A percentile compares a stretch with the other conserved stretches of the same genome.
Conservation (phyloP, 2,113 vertebrate genomes). For the Neodon shergylaensis region DNA sequence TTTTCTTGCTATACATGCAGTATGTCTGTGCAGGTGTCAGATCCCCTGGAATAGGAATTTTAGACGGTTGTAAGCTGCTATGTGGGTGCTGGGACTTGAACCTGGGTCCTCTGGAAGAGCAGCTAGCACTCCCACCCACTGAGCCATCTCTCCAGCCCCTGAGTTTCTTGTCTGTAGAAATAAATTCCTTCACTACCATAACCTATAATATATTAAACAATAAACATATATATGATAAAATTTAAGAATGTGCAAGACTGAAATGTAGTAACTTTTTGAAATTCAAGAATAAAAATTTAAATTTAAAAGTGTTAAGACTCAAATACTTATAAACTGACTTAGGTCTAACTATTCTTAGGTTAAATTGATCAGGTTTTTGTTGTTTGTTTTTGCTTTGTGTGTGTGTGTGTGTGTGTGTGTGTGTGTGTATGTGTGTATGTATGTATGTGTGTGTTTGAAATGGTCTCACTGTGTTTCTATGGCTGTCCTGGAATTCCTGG, state of each 20-base stretch:
- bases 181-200: slow-evolving; percentile 24
- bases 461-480: neutral
- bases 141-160: too few species aligned
- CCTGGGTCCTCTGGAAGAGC: too few species aligned
- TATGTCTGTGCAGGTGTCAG: too few species aligned
- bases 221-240: neutral
- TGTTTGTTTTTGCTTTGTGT: neutral
- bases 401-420: neutral
- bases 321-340: slow-evolving; percentile 35
- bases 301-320: slow-evolving; percentile 47
- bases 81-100: too few species aligned
- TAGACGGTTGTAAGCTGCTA: too few species aligned
- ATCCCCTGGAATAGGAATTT: too few species aligned
- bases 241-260: slow-evolving; percentile 31
- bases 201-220: slow-evolving; percentile 44
- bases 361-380: slow-evolving; percentile 13
- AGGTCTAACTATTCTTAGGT: slow-evolving; percentile 27
- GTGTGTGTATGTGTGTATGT: neutral
- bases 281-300: slow-evolving; percentile 49
- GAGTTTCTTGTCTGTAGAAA: neutral
- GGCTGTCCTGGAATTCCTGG: neutral
- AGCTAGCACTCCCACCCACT: too few species aligned
- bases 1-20: too few species aligned
- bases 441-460: neutral
- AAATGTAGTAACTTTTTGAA: slow-evolving; percentile 56